Conservation (phyloP, 1,140 invertebrate genomes). For the Dendrolimus kikuchii region DNA sequence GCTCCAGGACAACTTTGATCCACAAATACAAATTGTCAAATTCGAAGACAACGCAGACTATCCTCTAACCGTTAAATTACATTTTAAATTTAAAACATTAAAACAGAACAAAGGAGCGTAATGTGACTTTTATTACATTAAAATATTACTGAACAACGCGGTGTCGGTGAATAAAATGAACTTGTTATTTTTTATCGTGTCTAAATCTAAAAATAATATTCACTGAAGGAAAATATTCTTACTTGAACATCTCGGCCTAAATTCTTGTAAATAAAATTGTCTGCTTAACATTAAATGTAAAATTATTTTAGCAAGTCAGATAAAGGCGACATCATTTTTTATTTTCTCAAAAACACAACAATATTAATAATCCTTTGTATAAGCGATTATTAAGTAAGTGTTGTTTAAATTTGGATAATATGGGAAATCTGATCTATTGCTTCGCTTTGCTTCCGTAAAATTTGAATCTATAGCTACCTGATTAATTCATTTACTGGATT, state of each 20-base stretch:
- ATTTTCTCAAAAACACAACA: constrained; percentile 54
- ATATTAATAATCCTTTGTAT: constrained; percentile 37
- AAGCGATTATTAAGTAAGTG: constrained; percentile 4
- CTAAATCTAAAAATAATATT: constrained; percentile 44
- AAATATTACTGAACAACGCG: constrained; percentile 20
- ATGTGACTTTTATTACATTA: not conserved
- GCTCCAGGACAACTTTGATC: constrained; percentile 17
- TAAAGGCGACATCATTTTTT: constrained; percentile 43
- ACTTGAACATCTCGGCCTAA: constrained; percentile 33
- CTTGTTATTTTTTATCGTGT: constrained; percentile 25
- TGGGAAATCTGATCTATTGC: too few species aligned
- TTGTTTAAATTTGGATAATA: too few species aligned
- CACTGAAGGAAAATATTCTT: constrained; percentile 31
- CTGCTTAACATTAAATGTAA: constrained; percentile 58
- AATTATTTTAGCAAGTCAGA: constrained; percentile 52
- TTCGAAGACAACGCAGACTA: constrained; percentile 18
- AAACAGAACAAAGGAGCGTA: not conserved
- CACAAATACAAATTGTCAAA: constrained; percentile 22
- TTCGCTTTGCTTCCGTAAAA: too few species aligned
- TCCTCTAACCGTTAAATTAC: not conserved
- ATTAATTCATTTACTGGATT: too few species aligned
- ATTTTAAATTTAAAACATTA: too few species aligned
- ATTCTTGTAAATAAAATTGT: constrained; percentile 45
- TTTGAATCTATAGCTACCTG: too few species aligned
- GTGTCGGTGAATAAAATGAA: constrained; percentile 23